Evolutionary conservation across 2,113 vertebrate genomes (phyloP).

Genomic region (Egretta garzetta): DNA sequence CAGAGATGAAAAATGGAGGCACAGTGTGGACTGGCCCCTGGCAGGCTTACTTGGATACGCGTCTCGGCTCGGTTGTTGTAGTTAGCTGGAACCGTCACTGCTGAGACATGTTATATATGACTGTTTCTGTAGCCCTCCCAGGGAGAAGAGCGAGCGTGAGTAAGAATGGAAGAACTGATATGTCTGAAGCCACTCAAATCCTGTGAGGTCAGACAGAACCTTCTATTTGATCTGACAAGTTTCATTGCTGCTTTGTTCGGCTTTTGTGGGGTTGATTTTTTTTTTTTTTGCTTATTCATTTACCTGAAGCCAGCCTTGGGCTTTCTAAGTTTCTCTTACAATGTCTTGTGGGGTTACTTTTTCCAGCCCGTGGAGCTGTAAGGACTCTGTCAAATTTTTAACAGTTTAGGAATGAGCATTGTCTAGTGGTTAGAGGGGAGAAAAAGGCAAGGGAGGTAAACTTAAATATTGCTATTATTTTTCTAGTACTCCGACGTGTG

Average conservation of each 20-base stretch:
- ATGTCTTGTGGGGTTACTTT: neutral
- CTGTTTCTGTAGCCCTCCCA: neutral
- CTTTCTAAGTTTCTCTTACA: neutral
- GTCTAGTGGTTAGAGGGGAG: neutral
- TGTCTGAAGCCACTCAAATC: neutral
- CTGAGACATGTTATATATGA: neutral
- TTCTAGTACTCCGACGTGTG: neutral
- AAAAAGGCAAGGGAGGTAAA: neutral
- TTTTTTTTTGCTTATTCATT: neutral
- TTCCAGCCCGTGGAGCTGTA: neutral
- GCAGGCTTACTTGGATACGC: fast-evolving
- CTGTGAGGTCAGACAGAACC: neutral
- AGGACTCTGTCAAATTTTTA: neutral
- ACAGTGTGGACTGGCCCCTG: fast-evolving
- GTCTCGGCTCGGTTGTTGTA: neutral
- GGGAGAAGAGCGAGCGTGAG: neutral
- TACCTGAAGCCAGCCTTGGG: neutral
- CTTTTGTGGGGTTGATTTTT: neutral
- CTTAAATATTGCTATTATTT: neutral
- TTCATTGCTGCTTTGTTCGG: neutral
- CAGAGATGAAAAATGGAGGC: neutral
- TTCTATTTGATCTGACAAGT: neutral
- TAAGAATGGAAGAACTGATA: neutral
- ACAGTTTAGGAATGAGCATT: neutral
- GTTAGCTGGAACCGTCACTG: neutral